Evolutionary conservation across 2,888 invertebrate species (phyloP), one percentile per base, ranked within the genome.

Genomic region (Nineta flava): DNA sequence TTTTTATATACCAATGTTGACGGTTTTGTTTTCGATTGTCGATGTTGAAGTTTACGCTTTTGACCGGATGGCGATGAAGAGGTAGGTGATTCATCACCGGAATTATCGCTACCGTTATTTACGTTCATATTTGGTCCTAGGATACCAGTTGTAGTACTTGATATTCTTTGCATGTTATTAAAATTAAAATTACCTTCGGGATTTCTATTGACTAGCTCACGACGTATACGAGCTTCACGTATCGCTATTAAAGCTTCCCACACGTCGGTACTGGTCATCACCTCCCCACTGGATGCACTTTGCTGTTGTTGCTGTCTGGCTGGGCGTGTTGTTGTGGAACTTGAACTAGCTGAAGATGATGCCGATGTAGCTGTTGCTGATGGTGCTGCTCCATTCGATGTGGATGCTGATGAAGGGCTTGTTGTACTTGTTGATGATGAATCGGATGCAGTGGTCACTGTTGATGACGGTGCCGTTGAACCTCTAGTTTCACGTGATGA

Each of bases 211-310:
- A 71, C 71, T 59, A 75, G 67, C 54, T 76, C 76, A 53, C 74
- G 70, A 26, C 76, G 64, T 54, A 73, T 65, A 57, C 79, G 69
- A 41, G 77, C 75, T 57, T 79, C 79, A 59, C 79, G 71, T 53
- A 80, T 73, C 5, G 78, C 76, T 46, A 81, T 76, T 16, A 79
- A 67, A 10, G 80, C 81, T 60, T 81, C 80, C 78, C 81, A 79
- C 21, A 81, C 75, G 57, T 81, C 80, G 54, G 76, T 75, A 12
- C 38, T 13, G 1, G 38, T 38, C 26, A 26, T 26, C 7, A 26
- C 26, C 15, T 38, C 38, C n/a, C n/a, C n/a, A 38, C 4, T n/a
- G 5, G 38, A 38, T 35, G 35, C 35, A 13, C 3, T 13, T 35
- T 10, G 32, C 10, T 7, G 13, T 38, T 38, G 38, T 5, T 38